Conservation (phyloP, 2,113 vertebrate genomes). For the Megaleporinus macrocephalus region DNA sequence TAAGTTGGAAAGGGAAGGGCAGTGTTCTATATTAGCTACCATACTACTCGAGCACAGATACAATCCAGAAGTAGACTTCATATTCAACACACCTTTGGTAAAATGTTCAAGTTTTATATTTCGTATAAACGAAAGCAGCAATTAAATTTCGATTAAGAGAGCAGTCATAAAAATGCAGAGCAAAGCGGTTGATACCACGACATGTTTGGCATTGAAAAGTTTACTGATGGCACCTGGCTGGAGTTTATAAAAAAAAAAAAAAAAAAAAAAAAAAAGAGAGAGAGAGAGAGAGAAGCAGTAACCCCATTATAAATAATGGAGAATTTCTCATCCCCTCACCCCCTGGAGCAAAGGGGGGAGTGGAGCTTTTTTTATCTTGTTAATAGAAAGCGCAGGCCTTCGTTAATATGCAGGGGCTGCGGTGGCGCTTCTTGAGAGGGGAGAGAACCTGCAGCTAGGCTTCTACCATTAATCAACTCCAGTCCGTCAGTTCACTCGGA, state of each 20-base stretch:
- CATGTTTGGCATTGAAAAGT: conserved; percentile 82
- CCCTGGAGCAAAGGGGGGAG: conserved; percentile 97
- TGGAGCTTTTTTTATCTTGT: conserved; percentile 93
- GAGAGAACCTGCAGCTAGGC: conserved; percentile 96
- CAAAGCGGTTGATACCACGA: conserved; percentile 71
- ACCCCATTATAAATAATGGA: conserved; percentile 97
- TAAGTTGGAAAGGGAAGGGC: not conserved
- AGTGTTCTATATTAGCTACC: not conserved
- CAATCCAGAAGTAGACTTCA: not conserved
- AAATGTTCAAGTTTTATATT: not conserved
- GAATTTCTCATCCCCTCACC: conserved; percentile 93
- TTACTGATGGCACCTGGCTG: conserved; percentile 91
- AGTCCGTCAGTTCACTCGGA: conserved; percentile 96
- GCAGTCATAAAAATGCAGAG: conserved; percentile 79
- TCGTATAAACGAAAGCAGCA: conserved; percentile 25
- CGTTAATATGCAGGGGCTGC: conserved; percentile 99
- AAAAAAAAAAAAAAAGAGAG: no score
- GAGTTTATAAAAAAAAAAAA: conserved; percentile 74
- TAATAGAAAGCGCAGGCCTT: conserved; percentile 99
- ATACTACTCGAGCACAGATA: conserved; percentile 22
- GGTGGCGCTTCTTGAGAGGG: conserved; percentile 92
- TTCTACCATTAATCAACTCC: conserved; percentile 99
- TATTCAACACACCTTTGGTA: conserved; percentile 4
- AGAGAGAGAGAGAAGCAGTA: conserved; percentile 60
- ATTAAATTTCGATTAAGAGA: conserved; percentile 57